Evolutionary conservation across 2,888 invertebrate species (phyloP).

Genomic region (Erebia epiphron): DNA sequence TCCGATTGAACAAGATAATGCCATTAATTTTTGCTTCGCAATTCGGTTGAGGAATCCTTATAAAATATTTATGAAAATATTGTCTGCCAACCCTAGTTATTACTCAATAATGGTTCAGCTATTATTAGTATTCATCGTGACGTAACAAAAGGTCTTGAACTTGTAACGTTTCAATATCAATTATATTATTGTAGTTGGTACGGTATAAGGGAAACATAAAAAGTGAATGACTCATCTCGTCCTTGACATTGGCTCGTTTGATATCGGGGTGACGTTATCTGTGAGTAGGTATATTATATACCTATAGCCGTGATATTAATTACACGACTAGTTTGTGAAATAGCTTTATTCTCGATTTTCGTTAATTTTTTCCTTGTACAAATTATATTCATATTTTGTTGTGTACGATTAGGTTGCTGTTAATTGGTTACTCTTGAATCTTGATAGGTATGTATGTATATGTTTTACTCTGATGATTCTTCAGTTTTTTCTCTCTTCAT

Average conservation of each 20-base stretch:
- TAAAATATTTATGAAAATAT: background rate
- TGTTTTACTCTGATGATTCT: no score
- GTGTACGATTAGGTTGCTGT: no score
- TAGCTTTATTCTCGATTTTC: background rate
- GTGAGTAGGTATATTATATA: slow-evolving; percentile 19
- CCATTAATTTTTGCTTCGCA: background rate
- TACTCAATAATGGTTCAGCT: slow-evolving; percentile 33
- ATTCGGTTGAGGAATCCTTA: background rate
- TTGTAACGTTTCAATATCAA: slow-evolving; percentile 60
- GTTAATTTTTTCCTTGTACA: background rate
- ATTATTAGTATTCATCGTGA: slow-evolving; percentile 35
- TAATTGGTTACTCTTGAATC: no score
- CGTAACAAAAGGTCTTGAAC: slow-evolving; percentile 55
- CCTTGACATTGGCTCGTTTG: slow-evolving; percentile 70
- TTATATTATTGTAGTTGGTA: slow-evolving; percentile 53
- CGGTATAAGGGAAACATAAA: slow-evolving; percentile 61
- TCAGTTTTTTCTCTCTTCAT: no score
- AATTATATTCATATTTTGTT: no score
- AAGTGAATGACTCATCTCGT: slow-evolving; percentile 68
- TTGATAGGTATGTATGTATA: no score
- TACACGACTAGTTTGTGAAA: slow-evolving; percentile 1
- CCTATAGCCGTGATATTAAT: slow-evolving; percentile 19
- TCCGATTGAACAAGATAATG: no score
- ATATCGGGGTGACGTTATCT: slow-evolving; percentile 71
- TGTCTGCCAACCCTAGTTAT: slow-evolving; percentile 22